Evolutionary conservation across 1,140 invertebrate genomes (phyloP), one percentile per base, ranked within the genome.

Genomic region (Neomicropteryx cornuta): DNA sequence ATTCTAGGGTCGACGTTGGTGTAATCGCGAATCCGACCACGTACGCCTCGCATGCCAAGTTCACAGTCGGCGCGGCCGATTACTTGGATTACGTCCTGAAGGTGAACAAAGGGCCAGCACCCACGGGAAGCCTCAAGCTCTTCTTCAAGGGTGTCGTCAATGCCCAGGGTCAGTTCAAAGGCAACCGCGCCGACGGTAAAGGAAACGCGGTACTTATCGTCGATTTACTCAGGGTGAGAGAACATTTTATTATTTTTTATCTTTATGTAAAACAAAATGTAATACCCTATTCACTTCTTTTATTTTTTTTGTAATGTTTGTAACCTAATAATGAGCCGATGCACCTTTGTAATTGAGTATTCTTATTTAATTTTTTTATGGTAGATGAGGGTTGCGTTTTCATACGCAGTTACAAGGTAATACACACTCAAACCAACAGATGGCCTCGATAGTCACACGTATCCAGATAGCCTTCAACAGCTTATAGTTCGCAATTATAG

Each of bases 81-180:
- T 58, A 74, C 18, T 6, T 81, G 1, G 72, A 79, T 27, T 70
- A 64, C 32, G 32, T 65, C 0, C 18, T 78, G 1, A 75, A 72
- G 27, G 36, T 65, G 4, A 56, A 42, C 16, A 51, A 51, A 11
- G 60, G 58, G 5, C 47, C 55, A n/a, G 60, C 54, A 31, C 36
- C 66, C 2, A 57, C 47, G 10, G 74, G 69, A 18, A 66, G 68
- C 29, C 48, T 72, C 0, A 71, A 72, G 39, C 42, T 77, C 1
- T 57, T 60, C 14, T 38, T 78, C 1, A 73, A 71, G 37, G 71
- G 76, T 39, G 40, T 66, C 8, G 41, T 79, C 18, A 48, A 50
- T 2, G 66, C 70, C 8, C 72, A 73, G 30, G 74, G 70, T 17
- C 63, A 75, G 37, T 70, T 70, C 39, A 73, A 73, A 31, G 51